Base-by-base conservation (phyloP, 2,797 vertebrate genomes). In the Sorex maritimensis region DNA sequence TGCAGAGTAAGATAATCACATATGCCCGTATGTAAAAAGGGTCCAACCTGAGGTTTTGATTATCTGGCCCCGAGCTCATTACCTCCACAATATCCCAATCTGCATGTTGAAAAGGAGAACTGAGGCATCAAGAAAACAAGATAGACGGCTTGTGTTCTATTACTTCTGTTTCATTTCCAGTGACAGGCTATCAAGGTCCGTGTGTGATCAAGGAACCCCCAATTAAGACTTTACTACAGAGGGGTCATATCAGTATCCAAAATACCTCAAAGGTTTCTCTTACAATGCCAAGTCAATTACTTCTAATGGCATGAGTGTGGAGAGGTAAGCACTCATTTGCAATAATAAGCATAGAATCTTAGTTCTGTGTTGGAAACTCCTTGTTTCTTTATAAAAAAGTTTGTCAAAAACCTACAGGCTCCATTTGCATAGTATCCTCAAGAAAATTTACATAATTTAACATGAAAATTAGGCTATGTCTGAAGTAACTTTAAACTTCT, bases 401-500 rank as follows among this genome's bases (percentile, higher is more conserved):
- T 23, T 12, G 12, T 52, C 44, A 79, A 14, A 81, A 9, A 90
- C 41, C 44, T n/a, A 77, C 41, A 88, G 77, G 87, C 61, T 81
- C 58, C 58, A 82, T 38, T 38, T 10, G 72, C 49, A 55, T 72
- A 28, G 8, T 58, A 55, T 75, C 82, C 34, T 80, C 38, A 77
- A 95, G 65, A 71, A 82, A 92, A 79, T 34, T 38, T 69, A 52
- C 2, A 88, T n/a, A 71, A 63, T 52, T 68, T 61, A 68, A 93
- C 34, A 80, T 84, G 26, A 90, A 88, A 94, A 75, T 74, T 52
- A 84, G 81, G 78, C 58, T 77, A 63, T 38, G 21, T 34, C 44
- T 61, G 84, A 87, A 65, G 80, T 71, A 92, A 83, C 92, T 68
- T 90, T 68, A 93, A 93, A 67, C 15, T 78, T 95, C 34, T 95